Base-by-base conservation (phyloP, 2,797 vertebrate species). In the Coregonus suidteri region DNA sequence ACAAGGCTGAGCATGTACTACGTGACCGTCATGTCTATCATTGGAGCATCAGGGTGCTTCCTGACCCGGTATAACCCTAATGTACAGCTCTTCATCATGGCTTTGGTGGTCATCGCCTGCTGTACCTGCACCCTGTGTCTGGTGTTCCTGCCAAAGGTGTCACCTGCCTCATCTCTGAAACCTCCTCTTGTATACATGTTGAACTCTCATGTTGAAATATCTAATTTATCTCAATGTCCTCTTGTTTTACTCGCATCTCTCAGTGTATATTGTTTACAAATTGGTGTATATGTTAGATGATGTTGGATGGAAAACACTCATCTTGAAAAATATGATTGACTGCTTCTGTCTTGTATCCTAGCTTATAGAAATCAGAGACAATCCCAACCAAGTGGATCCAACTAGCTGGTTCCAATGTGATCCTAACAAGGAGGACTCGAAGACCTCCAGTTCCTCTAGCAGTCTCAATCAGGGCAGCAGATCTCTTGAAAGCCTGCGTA, bases 1-100 rank as follows among this genome's bases (percentile, higher is more conserved):
- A 95, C 96, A 0, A 89, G 90, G 1, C 92, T 95, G 89, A 95
- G 94, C 0, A 88, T 97, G n/a, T 95, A 95, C 75, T 93, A 95
- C 0, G 93, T 96, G 87, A 93, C 93, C 0, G 92, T 91, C 84
- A 95, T 96, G 95, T 96, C 96, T 71, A 93, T 94, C 79, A 94
- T 94, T 0, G 96, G 96, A 41, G 94, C 88, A 0, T 90, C 90
- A 0, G 95, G 91, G 9, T 95, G 95, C 0, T 95, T 95, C 87
- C 94, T 97, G 77, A 96, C 91, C 6, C 93, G 95, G 73, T 93
- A 96, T 84, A 93, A 95, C 78, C 97, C 97, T 81, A 93, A 97
- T 4, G 90, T 97, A 30, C 96, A 96, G 79, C 97, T 97, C 93
- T 96, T 95, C 79, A 92, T 98, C 0, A 94, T 94, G 84, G 93